A percentile compares a stretch with the other conserved stretches of the same genome.
Evolutionary conservation across 2,797 vertebrate species (phyloP).

Genomic region (Nasua narica): DNA sequence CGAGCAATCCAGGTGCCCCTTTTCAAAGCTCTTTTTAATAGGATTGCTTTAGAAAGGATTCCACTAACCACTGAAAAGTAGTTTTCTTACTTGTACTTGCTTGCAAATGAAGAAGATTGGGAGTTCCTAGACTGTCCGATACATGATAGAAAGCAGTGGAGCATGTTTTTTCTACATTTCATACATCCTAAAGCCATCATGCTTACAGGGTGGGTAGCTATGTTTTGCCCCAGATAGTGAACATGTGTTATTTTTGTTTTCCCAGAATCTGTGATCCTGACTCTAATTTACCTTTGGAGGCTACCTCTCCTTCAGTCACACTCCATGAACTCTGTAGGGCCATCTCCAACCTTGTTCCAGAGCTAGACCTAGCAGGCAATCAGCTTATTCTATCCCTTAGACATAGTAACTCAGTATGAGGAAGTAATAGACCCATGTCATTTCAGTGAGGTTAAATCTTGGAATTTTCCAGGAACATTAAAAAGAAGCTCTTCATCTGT

Average conservation of each 20-base stretch:
- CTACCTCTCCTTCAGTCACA: fast-evolving
- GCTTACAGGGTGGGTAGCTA: background rate
- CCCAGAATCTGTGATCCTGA: background rate
- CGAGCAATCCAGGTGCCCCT: background rate
- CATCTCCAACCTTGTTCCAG: background rate
- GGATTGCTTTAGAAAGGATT: background rate
- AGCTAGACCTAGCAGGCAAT: background rate
- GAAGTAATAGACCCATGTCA: background rate
- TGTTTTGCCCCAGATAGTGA: background rate
- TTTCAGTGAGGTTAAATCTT: background rate
- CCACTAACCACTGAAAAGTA: background rate
- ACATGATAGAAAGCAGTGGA: fast-evolving
- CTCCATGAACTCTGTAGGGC: background rate
- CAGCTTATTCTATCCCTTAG: background rate
- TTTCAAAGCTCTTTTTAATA: background rate
- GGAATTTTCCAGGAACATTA: background rate
- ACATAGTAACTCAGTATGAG: fast-evolving
- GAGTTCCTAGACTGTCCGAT: fast-evolving
- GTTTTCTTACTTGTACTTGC: background rate
- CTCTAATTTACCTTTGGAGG: background rate
- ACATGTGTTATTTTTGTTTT: background rate
- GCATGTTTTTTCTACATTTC: background rate
- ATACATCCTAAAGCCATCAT: background rate
- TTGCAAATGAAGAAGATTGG: background rate
- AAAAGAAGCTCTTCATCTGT: background rate